These are phyloP conservation scores for Sebastes taczanowskii DNA, from an alignment of 2,797 vertebrate species.

Conservation along the genomic window DNA sequence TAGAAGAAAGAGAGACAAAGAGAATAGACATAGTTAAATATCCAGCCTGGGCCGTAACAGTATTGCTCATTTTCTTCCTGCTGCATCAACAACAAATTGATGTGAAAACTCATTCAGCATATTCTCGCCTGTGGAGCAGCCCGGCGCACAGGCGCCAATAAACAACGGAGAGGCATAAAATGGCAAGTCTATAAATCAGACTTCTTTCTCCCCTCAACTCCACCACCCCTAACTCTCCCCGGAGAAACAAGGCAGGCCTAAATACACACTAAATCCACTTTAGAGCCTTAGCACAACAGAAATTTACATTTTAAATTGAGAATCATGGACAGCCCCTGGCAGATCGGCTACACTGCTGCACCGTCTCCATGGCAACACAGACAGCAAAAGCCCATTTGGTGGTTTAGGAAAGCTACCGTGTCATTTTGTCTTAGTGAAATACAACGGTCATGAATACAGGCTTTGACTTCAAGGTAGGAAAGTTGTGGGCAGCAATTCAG, in stretches of 20 bases:
- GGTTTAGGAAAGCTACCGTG: conserved; percentile 82
- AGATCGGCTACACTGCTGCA: conserved; percentile 78
- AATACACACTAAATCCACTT: conserved; percentile 83
- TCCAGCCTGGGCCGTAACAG: conserved; percentile 33
- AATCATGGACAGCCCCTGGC: conserved; percentile 80
- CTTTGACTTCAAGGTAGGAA: conserved; percentile 83
- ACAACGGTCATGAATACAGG: conserved; percentile 76
- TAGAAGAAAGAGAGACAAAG: conserved; percentile 26
- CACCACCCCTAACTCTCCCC: conserved; percentile 64
- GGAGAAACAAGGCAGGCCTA: conserved; percentile 72
- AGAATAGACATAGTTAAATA: conserved; percentile 51
- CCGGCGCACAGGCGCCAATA: conserved; percentile 70
- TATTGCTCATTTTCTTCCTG: conserved; percentile 63
- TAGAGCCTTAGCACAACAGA: conserved; percentile 81
- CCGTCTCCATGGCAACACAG: conserved; percentile 90
- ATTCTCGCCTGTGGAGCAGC: conserved; percentile 70
- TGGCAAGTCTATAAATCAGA: conserved; percentile 84
- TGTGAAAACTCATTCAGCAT: conserved; percentile 77
- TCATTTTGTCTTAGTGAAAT: conserved; percentile 84
- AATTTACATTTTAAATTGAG: conserved; percentile 86
- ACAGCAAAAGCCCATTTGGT: conserved; percentile 83
- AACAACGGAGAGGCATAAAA: conserved; percentile 81
- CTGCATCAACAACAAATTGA: conserved; percentile 77
- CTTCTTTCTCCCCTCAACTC: conserved; percentile 60
- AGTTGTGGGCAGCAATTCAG: conserved; percentile 57